Percentiles rank a stretch among this genome's conserved stretches.
Evolutionary conservation across 1,140 invertebrate genomes (phyloP).

Genomic region (Mylabris phalerata): DNA sequence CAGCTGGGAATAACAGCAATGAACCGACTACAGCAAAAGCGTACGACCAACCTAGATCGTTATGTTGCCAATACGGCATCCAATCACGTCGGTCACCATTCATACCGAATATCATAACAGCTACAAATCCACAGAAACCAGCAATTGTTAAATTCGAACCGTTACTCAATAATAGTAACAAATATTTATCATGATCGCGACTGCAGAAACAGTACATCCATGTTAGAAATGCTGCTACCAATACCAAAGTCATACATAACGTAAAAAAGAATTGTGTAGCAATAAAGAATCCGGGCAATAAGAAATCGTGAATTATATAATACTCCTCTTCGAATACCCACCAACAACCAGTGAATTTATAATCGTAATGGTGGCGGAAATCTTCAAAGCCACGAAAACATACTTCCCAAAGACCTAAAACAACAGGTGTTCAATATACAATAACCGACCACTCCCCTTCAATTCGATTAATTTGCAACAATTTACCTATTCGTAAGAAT

Average conservation of each 20-base stretch:
- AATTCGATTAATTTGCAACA: background rate
- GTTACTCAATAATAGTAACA: constrained; percentile 62
- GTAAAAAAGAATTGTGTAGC: constrained; percentile 90
- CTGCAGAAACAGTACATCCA: constrained; percentile 69
- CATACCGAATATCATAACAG: constrained; percentile 73
- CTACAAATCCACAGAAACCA: constrained; percentile 69
- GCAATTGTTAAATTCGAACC: constrained; percentile 63
- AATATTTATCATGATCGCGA: constrained; percentile 68
- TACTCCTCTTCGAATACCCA: constrained; percentile 93
- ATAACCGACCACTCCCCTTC: constrained; percentile 20
- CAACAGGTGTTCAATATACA: background rate
- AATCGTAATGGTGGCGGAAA: constrained; percentile 72
- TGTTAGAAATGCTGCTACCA: constrained; percentile 65
- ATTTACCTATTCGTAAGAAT: constrained; percentile 73
- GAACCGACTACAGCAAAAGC: constrained; percentile 76
- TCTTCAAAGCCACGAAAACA: constrained; percentile 83
- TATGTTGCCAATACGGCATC: constrained; percentile 96
- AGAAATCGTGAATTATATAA: constrained; percentile 77
- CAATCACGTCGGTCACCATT: constrained; percentile 85
- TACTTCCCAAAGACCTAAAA: constrained; percentile 86
- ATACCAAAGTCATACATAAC: constrained; percentile 68
- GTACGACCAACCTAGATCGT: constrained; percentile 92
- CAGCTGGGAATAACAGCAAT: constrained; percentile 62
- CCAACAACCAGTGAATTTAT: constrained; percentile 73
- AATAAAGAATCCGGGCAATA: constrained; percentile 84